These are phyloP conservation scores for Caretta caretta DNA, from an alignment of 2,113 vertebrate genomes.

Conservation along the genomic window DNA sequence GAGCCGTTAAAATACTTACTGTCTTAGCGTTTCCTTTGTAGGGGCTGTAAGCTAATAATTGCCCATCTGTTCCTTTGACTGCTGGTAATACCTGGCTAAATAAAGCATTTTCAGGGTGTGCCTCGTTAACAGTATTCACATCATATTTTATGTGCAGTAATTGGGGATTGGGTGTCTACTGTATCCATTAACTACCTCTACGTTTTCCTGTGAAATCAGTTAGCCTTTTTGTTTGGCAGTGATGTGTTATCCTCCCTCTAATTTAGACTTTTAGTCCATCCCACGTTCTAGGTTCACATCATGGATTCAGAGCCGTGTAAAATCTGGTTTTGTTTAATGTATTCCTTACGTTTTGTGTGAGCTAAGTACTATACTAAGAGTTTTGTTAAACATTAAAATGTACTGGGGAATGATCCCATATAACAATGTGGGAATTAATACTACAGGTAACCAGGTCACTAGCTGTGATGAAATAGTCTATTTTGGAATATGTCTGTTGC, in stretches of 20 bases:
- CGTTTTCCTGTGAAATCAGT: not conserved
- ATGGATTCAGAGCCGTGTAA: not conserved
- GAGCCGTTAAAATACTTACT: fast-evolving
- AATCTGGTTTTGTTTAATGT: not conserved
- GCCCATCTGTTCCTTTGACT: not conserved
- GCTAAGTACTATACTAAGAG: not conserved
- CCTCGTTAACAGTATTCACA: not conserved
- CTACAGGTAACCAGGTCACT: not conserved
- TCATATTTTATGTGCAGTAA: not conserved
- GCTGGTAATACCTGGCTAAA: not conserved
- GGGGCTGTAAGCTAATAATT: not conserved
- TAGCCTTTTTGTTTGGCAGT: not conserved
- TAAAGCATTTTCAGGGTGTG: not conserved
- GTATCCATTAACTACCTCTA: not conserved
- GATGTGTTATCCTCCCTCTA: not conserved
- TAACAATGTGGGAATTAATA: not conserved
- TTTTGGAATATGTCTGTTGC: not conserved
- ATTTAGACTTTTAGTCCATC: not conserved
- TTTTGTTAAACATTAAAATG: not conserved
- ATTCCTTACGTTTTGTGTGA: not conserved
- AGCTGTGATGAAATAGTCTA: not conserved
- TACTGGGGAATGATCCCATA: not conserved
- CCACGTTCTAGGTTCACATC: not conserved
- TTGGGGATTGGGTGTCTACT: not conserved
- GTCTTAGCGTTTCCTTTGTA: not conserved